Percentiles rank a stretch among this genome's conserved stretches.
phyloP scores from a whole-genome alignment of 1,140 invertebrate genomes.

The Drosophila auraria region DNA sequence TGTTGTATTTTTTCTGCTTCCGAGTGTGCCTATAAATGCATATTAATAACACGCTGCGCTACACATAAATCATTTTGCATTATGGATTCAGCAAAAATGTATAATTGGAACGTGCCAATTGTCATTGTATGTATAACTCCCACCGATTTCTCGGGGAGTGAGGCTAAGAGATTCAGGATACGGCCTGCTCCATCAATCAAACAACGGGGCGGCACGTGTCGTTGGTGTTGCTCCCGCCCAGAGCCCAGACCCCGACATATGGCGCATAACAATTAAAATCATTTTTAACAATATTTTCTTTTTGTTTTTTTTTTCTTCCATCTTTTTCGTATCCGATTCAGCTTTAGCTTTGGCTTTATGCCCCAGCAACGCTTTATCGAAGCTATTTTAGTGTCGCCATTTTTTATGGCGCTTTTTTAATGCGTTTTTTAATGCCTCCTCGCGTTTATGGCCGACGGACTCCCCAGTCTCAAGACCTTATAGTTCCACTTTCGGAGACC shows the following conservation, averaged over 20 bases:
- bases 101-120: slow-evolving; percentile 67
- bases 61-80: slow-evolving; percentile 58
- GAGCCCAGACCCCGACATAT: slow-evolving; percentile 34
- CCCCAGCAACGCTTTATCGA: slow-evolving; percentile 44
- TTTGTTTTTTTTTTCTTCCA: slow-evolving; percentile 3
- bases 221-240: not conserved
- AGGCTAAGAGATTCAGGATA: slow-evolving; percentile 24
- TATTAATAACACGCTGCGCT: slow-evolving; percentile 48
- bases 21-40: slow-evolving; percentile 27
- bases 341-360: slow-evolving; percentile 24
- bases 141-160: slow-evolving; percentile 9
- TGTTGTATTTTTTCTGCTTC: not conserved
- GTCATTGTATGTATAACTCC: slow-evolving; percentile 31
- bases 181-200: slow-evolving; percentile 57
- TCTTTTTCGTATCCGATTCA: slow-evolving; percentile 33
- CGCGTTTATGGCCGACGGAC: slow-evolving; percentile 42
- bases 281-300: slow-evolving; percentile 56
- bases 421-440: slow-evolving; percentile 57
- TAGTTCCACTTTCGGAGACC: slow-evolving; percentile 50
- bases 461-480: slow-evolving; percentile 25
- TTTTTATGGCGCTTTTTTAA: slow-evolving; percentile 64
- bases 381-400: slow-evolving; percentile 62
- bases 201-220: slow-evolving; percentile 53
- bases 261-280: slow-evolving; percentile 65
- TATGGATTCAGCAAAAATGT: slow-evolving; percentile 50